Base-by-base conservation (phyloP, 1,140 invertebrate species). In the Aphelenchoides fujianensis region DNA sequence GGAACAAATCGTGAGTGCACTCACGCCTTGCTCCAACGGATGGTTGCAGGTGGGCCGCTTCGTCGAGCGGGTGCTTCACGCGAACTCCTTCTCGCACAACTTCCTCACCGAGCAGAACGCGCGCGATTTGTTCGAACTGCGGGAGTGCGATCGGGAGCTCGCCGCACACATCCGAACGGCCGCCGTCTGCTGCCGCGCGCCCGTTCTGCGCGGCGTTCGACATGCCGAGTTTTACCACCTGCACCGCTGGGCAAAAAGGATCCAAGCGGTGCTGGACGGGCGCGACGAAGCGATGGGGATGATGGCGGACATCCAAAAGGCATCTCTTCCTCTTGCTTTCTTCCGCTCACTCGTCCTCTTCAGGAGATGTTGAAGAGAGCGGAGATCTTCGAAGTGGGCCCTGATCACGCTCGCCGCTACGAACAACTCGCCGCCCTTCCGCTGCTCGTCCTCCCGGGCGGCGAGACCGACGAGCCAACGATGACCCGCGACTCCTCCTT, bases 91-190 rank as follows among this genome's bases (percentile, higher is more conserved):
- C 1, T 19, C 16, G 12, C 23, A 16, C 41, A 32, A 12, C n/a
- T 55, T 32, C 30, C 27, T 66, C 0, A 66, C 63, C 3, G 31
- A 34, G 16, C 63, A 66, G 53, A 66, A 66, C 32, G 36, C 36
- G 23, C 16, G 63, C 1, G 63, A 66, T 48, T n/a, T 66, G 27
- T 66, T 36, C 3, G 53, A 66, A 3, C 31, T 66, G 27, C 16
- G n/a, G 32, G 63, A 66, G 53, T 66, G 63, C 34, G 63, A 66
- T 37, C 16, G 53, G 27, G 63, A 66, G 12, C 53, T 66, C 34
- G 31, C 12, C 12, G 31, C 32, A 19, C 31, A 48, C 32, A 37
- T 12, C 34, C 9, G 31, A 34, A 16, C 16, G 1, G 16, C 16
- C 23, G 12, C 12, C 1, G 16, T 32, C 63, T 66, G n/a, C 53